These are phyloP conservation scores for Podarcis siculus DNA, from an alignment of 2,797 vertebrate genomes.

Conservation along the genomic window DNA sequence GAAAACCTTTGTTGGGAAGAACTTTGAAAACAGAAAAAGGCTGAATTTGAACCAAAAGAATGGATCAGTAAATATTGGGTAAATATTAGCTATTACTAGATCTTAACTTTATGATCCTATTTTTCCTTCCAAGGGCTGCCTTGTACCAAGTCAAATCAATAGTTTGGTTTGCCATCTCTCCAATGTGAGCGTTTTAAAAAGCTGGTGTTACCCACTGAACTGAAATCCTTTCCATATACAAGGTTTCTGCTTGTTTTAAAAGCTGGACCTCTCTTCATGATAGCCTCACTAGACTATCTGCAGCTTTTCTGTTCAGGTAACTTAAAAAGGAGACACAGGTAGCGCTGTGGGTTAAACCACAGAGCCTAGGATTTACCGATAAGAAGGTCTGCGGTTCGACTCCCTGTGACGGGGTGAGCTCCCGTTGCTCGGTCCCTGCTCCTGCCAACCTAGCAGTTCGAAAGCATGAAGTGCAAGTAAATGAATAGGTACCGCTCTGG, in stretches of 20 bases:
- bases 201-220: neutral
- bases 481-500: too few relatives aligned
- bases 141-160: neutral
- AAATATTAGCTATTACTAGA: neutral
- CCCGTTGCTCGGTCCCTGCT: too few relatives aligned
- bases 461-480: too few relatives aligned
- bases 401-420: too few relatives aligned
- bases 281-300: neutral
- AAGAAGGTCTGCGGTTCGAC: too few relatives aligned
- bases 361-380: too few relatives aligned
- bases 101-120: neutral
- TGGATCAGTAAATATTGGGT: too few relatives aligned
- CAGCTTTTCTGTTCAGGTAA: neutral
- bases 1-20: neutral
- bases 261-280: neutral
- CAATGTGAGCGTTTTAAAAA: neutral
- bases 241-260: neutral
- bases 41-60: too few relatives aligned
- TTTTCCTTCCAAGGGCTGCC: neutral
- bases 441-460: too few relatives aligned
- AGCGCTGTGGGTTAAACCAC: too few relatives aligned
- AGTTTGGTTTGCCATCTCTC: neutral
- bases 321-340: too few relatives aligned
- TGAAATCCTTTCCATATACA: neutral
- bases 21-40: too few relatives aligned